Percentiles rank a stretch among this genome's conserved stretches.
Conservation (phyloP, 1,140 invertebrate species). For the Tetramorium alpestre region DNA sequence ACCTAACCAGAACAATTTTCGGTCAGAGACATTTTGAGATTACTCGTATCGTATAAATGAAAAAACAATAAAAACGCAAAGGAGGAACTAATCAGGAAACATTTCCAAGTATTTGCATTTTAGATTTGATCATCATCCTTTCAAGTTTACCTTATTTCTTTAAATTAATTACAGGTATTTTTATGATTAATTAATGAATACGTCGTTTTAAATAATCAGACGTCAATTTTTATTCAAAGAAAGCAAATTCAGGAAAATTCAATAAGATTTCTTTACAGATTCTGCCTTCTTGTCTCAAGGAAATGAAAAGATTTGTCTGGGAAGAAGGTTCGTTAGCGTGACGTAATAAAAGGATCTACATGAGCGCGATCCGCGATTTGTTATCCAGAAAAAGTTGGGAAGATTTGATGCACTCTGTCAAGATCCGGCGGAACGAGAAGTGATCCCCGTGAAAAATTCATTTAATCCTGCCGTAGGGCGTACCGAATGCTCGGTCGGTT, state of each 20-base stretch:
- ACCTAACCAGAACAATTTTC: background rate
- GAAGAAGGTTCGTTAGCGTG: conserved; percentile 20
- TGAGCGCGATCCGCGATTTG: conserved; percentile 33
- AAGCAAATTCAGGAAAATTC: background rate
- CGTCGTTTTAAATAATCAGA: background rate
- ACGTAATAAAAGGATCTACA: background rate
- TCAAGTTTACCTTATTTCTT: background rate
- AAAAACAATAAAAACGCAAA: background rate
- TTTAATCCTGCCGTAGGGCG: conserved; percentile 30
- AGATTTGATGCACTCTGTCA: conserved; percentile 54
- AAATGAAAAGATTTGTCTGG: conserved; percentile 1
- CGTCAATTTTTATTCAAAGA: background rate
- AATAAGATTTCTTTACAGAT: background rate
- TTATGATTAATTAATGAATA: background rate
- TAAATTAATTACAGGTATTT: background rate
- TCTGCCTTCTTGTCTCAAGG: background rate
- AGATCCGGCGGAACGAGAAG: conserved; percentile 16
- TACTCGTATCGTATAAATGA: background rate
- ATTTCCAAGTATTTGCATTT: background rate
- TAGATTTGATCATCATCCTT: background rate
- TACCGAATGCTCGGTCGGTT: conserved; percentile 43
- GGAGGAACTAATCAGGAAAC: background rate
- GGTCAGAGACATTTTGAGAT: background rate
- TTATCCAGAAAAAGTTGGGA: conserved; percentile 12
- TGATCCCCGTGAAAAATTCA: conserved; percentile 51